phyloP scores from a whole-genome alignment of 2,113 vertebrate genomes.

The Campylomormyrus tamandua region DNA sequence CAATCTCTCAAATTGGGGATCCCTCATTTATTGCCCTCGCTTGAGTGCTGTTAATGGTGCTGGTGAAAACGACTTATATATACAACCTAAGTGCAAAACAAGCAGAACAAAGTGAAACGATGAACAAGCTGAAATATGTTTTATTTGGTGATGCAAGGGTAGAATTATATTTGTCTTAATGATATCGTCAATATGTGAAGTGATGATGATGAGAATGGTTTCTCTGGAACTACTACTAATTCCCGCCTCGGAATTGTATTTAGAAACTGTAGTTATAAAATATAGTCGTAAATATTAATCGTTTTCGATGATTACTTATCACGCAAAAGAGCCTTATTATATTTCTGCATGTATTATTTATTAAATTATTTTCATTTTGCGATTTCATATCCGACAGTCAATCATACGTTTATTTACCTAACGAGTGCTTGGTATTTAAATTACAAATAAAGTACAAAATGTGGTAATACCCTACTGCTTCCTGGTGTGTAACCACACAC shows the following conservation, averaged over 20 bases:
- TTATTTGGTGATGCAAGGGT: neutral
- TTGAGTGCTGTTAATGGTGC: neutral
- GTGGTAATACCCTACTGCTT: neutral
- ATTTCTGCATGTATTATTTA: neutral
- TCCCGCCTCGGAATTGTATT: neutral
- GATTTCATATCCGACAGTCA: neutral
- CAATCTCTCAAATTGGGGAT: neutral
- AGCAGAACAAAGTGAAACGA: neutral
- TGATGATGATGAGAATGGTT: neutral
- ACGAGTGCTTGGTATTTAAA: neutral
- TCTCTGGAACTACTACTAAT: neutral
- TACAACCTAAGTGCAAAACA: neutral
- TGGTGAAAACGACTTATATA: conserved; percentile 1
- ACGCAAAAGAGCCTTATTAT: neutral
- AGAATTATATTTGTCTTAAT: neutral
- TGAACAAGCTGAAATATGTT: neutral
- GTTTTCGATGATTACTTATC: neutral
- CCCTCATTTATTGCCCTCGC: neutral
- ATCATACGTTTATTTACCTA: neutral
- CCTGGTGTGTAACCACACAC: neutral
- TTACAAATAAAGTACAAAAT: neutral
- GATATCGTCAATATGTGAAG: neutral
- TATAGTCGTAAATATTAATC: neutral
- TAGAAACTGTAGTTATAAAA: neutral
- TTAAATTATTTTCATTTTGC: neutral